Percentiles rank a stretch among this genome's conserved stretches.
Conservation (phyloP, 1,140 invertebrate genomes). For the Drosophila pandora region DNA sequence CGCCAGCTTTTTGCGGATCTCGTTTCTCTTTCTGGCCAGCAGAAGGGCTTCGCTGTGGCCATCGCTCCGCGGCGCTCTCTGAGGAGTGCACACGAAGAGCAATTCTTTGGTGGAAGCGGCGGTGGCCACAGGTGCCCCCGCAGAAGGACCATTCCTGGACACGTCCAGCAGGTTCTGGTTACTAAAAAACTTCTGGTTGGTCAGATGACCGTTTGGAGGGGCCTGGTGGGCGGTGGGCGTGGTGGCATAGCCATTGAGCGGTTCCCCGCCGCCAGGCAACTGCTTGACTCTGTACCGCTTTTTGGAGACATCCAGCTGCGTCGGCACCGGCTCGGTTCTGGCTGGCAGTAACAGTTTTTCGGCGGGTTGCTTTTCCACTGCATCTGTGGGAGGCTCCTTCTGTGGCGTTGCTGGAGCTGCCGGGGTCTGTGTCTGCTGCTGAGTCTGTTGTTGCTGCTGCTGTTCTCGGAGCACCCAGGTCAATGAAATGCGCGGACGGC, state of each 20-base stretch:
- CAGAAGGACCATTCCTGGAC: slow-evolving; percentile 12
- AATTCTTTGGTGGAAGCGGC: slow-evolving; percentile 79
- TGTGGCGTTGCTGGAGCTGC: slow-evolving; percentile 54
- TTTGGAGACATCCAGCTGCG: slow-evolving; percentile 68
- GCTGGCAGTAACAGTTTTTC: slow-evolving; percentile 42
- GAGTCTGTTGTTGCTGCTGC: slow-evolving; percentile 65
- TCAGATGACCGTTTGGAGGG: slow-evolving; percentile 54
- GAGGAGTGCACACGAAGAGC: slow-evolving; percentile 80
- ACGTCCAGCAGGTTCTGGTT: slow-evolving; percentile 78
- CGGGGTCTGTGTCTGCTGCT: slow-evolving; percentile 46
- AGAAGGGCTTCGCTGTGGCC: slow-evolving; percentile 66
- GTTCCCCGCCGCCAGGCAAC: slow-evolving; percentile 59
- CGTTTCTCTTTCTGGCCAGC: slow-evolving; percentile 74
- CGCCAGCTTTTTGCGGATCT: slow-evolving; percentile 73
- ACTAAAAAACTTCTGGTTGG: slow-evolving; percentile 78
- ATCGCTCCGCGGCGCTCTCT: slow-evolving; percentile 60
- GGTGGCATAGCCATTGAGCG: slow-evolving; percentile 78
- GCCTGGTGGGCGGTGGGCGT: slow-evolving; percentile 73
- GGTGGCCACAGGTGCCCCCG: slow-evolving; percentile 34
- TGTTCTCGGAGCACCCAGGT: slow-evolving; percentile 88
- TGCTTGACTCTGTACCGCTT: slow-evolving; percentile 77
- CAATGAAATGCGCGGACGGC: slow-evolving; percentile 88
- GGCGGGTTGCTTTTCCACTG: slow-evolving; percentile 5
- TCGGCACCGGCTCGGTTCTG: slow-evolving; percentile 61
- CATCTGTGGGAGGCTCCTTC: slow-evolving; percentile 30